Base-by-base conservation (phyloP, 2,797 vertebrate genomes). In the Mycteria americana region DNA sequence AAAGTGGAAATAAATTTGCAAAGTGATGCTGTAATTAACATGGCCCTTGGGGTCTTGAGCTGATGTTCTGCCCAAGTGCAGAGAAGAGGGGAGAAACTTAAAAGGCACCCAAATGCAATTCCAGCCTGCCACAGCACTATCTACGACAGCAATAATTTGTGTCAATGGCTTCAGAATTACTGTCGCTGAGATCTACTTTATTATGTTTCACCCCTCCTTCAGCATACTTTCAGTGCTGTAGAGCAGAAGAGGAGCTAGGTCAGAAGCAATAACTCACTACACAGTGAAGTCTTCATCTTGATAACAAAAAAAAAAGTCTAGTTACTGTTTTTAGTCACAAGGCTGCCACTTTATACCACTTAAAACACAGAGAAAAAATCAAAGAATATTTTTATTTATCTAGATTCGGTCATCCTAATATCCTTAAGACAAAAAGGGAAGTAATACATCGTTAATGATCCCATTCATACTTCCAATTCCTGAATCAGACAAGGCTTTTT, bases 81-180 rank as follows among this genome's bases (percentile, higher is more conserved):
- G 62, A 68, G 43, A 28, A 85, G 35, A 88, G 35, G 13, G 37
- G n/a, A 88, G 64, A 95, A 91, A 88, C 68, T 83, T 70, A 80
- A 93, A 88, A 93, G 74, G 48, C 74, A 67, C 67, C 48, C 70
- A 74, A 85, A 85, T n/a, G 83, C 63, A 73, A 92, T 88, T 94
- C 64, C 48, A 94, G 79, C 43, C 89, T 92, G 88, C 37, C 59
- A 62, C 46, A 67, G 80, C n/a, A 31, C 83, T 56, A 37, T 16
- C 56, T 43, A 48, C 3, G 6, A 69, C 59, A 85, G 91, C 82
- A 92, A 84, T 92, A 70, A 93, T 88, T 94, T 76, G 74, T 95
- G 80, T 89, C 80, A 86, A 69, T 70, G 59, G 74, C 83, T 95
- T 37, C 70, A 69, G 69, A 91, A 89, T 90, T 80, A 92, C 92